phyloP scores from a whole-genome alignment of 2,888 invertebrate species.

The Oligia fasciuncula region DNA sequence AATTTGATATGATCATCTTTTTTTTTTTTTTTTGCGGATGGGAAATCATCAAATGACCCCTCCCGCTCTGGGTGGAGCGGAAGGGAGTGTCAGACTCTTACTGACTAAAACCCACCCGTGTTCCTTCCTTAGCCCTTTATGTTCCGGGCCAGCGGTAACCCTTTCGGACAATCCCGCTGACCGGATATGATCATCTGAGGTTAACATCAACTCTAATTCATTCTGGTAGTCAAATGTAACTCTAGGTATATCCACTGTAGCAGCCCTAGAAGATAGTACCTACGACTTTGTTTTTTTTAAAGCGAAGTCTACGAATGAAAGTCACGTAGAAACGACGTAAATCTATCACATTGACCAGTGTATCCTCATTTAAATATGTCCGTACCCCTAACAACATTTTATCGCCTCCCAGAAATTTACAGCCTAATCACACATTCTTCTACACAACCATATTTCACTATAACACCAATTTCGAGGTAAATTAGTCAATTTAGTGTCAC shows the following conservation, averaged over 20 bases:
- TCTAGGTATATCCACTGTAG: background rate
- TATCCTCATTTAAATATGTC: conserved; percentile 30
- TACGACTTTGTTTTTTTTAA: background rate
- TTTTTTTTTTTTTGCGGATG: too few relatives aligned
- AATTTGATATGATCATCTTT: background rate
- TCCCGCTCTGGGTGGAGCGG: too few relatives aligned
- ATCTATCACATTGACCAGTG: conserved; percentile 22
- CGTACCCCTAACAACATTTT: conserved; percentile 24
- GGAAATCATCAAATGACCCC: too few relatives aligned
- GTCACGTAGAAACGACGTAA: conserved; percentile 19
- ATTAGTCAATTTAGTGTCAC: conserved; percentile 64
- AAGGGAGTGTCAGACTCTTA: too few relatives aligned
- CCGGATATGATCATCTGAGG: background rate
- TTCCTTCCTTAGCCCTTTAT: too few relatives aligned
- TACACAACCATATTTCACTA: conserved; percentile 45
- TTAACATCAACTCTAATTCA: background rate
- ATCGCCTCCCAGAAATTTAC: conserved; percentile 44
- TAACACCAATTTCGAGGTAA: conserved; percentile 63
- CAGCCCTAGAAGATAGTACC: background rate
- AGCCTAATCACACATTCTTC: conserved; percentile 49
- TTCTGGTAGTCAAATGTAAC: background rate
- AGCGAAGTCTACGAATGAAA: background rate
- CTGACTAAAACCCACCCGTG: too few relatives aligned
- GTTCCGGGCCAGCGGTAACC: too few relatives aligned
- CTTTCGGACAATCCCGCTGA: too few relatives aligned